Evolutionary conservation across 2,113 vertebrate genomes (phyloP).

Genomic region (Triplophysa siluroides): DNA sequence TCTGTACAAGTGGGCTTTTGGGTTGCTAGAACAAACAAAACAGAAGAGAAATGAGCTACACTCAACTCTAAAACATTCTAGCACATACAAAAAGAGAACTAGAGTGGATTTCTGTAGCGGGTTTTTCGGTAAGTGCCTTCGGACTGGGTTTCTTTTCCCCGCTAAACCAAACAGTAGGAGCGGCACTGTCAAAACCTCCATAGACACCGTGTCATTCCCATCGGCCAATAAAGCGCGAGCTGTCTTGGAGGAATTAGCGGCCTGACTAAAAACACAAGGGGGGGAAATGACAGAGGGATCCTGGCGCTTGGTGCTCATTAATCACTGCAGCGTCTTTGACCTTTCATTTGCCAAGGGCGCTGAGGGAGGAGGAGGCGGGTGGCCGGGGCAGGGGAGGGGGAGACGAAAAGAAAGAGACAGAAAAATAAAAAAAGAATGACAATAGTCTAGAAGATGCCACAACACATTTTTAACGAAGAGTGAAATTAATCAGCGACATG

Average conservation of each 20-base stretch:
- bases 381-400: constrained; percentile 50
- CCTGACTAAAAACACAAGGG: constrained; percentile 73
- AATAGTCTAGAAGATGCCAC: constrained; percentile 69
- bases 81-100: not conserved
- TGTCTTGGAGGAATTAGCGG: constrained; percentile 72
- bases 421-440: constrained; percentile 27
- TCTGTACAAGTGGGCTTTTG: constrained; percentile 20
- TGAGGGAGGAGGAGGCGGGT: constrained; percentile 69
- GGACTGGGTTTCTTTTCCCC: constrained; percentile 23
- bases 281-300: constrained; percentile 74
- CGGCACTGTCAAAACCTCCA: constrained; percentile 29
- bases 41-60: constrained; percentile 24
- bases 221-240: constrained; percentile 63
- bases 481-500: constrained; percentile 80
- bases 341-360: constrained; percentile 84
- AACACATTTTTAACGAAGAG: constrained; percentile 77
- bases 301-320: constrained; percentile 81
- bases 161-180: constrained; percentile 33
- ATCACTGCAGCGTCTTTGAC: constrained; percentile 82
- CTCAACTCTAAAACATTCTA: constrained; percentile 37
- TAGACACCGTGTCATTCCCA: constrained; percentile 49
- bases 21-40: constrained; percentile 37
- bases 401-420: constrained; percentile 51
- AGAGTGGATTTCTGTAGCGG: not conserved
- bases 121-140: constrained; percentile 3